These are phyloP conservation scores for Homarus gammarus DNA, from an alignment of 2,888 invertebrate species.

Conservation along the genomic window DNA sequence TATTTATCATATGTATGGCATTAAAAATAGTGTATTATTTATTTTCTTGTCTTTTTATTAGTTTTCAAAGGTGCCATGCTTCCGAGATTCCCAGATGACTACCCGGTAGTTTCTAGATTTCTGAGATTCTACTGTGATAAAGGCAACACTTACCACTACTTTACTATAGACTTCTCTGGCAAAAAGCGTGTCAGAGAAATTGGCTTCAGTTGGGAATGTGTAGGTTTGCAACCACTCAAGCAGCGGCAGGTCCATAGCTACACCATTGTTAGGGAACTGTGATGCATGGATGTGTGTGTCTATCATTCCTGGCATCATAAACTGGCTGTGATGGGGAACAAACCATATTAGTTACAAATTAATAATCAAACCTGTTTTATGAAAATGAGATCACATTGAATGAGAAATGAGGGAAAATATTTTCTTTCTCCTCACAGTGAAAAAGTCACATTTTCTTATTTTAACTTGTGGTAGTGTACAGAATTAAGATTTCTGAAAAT, in stretches of 20 bases:
- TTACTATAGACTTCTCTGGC: constrained; percentile 86
- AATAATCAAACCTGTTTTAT: not conserved
- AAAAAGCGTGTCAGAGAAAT: constrained; percentile 85
- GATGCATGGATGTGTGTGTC: constrained; percentile 95
- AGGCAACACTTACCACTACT: constrained; percentile 83
- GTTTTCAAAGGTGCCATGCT: no score
- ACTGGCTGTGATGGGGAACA: constrained; percentile 78
- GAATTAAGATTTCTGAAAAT: no score
- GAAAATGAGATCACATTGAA: no score
- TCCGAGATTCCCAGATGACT: no score
- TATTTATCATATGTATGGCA: no score
- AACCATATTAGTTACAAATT: not conserved
- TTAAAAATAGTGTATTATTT: no score
- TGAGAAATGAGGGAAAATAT: not conserved
- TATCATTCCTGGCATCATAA: constrained; percentile 92
- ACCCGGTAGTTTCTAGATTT: no score
- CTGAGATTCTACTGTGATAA: no score
- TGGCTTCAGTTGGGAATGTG: constrained; percentile 90
- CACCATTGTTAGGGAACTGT: constrained; percentile 91
- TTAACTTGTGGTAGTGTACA: no score
- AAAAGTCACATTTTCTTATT: not conserved
- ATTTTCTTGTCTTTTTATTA: no score
- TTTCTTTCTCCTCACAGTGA: not conserved
- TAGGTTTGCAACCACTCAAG: constrained; percentile 91
- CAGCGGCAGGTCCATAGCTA: constrained; percentile 89